Conservation (phyloP, 2,797 vertebrate genomes). For the Pteropus rufus region DNA sequence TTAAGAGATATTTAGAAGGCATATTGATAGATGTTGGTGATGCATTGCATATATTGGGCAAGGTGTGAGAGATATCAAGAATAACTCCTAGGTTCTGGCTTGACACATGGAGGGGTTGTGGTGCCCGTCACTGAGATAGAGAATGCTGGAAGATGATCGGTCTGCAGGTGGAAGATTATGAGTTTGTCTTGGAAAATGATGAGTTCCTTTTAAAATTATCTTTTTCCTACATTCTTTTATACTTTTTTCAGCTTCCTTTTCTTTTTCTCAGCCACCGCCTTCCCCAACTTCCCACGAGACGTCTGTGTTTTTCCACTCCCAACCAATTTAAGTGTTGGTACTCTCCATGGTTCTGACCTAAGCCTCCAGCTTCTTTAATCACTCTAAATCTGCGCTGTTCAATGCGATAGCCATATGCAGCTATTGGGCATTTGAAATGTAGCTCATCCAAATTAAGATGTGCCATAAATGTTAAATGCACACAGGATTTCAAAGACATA, state of each 20-base stretch:
- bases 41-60: neutral
- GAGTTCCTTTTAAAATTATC: neutral
- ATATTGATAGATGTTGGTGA: neutral
- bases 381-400: neutral
- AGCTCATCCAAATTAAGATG: neutral
- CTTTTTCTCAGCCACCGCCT: neutral
- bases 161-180: neutral
- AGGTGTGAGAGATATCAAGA: neutral
- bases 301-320: neutral
- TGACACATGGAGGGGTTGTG: neutral
- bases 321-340: neutral
- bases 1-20: neutral
- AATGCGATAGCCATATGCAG: neutral
- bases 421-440: neutral
- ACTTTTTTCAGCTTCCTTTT: neutral
- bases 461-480: neutral
- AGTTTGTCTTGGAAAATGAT: constrained; percentile 4
- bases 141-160: neutral
- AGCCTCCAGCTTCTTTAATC: neutral
- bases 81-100: neutral
- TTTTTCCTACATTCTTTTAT: neutral
- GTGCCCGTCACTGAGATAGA: neutral
- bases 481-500: neutral
- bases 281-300: neutral
- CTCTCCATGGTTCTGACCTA: constrained; percentile 48